A percentile compares a stretch with the other conserved stretches of the same genome.
Evolutionary conservation across 2,888 invertebrate species (phyloP).

Genomic region (Acanthococcus lagerstroemiae): DNA sequence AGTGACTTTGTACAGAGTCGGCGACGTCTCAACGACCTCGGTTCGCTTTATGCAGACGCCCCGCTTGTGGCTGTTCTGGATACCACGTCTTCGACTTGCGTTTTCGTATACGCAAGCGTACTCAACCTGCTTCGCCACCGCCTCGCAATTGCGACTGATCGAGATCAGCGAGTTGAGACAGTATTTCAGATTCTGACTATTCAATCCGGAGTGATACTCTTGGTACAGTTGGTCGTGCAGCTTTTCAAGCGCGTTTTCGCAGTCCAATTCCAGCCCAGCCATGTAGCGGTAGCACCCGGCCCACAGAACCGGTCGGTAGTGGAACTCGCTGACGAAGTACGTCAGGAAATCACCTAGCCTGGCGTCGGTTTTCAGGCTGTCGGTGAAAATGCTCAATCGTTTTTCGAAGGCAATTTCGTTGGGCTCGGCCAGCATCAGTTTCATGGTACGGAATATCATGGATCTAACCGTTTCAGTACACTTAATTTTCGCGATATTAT

Average conservation of each 20-base stretch:
- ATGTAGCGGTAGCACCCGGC: slow-evolving; percentile 16
- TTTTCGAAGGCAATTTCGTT: slow-evolving; percentile 18
- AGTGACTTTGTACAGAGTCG: neutral
- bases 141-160: neutral
- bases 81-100: neutral
- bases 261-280: neutral
- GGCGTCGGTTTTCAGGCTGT: slow-evolving; percentile 3
- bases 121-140: neutral
- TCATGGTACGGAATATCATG: slow-evolving; percentile 4
- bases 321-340: slow-evolving; percentile 20
- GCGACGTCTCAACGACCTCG: neutral
- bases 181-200: slow-evolving; percentile 1
- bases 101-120: neutral
- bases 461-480: slow-evolving; percentile 6
- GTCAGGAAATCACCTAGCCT: neutral
- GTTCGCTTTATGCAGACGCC: slow-evolving; percentile 17
- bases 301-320: neutral
- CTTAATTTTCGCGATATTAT: slow-evolving; percentile 19
- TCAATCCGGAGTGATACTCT: slow-evolving; percentile 3
- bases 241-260: neutral
- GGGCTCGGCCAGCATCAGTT: slow-evolving; percentile 12
- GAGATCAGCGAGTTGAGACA: slow-evolving; percentile 7
- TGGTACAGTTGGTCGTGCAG: slow-evolving; percentile 9
- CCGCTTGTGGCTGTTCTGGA: slow-evolving; percentile 7
- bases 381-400: neutral